Base-by-base conservation (phyloP, 1,140 invertebrate genomes). In the Bombus confusus region DNA sequence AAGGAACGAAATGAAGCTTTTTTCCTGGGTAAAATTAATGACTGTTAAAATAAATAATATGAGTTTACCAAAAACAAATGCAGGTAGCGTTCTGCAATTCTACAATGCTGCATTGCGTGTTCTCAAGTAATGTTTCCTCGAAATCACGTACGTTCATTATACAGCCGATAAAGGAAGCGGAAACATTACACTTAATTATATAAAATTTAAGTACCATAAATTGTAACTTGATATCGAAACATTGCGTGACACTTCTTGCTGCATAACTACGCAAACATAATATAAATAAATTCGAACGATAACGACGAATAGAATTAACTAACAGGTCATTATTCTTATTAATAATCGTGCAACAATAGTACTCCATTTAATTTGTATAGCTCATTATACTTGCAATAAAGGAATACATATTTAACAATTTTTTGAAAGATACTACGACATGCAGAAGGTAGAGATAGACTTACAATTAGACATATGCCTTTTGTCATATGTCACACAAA, bases 191-290 rank as follows among this genome's bases (percentile, higher is more conserved):
- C 59, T 52, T 83, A 83, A 76, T 83, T 76, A 52, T 13, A 52
- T 64, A 41, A 64, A 64, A 47, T 47, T 76, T 39, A 83, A 83
- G 25, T 41, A 37, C 9, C 57, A 66, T 82, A 74, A 62, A 76
- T 37, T 76, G 13, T 8, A 25, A n/a, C 15, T 43, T 47, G 43
- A 52, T 47, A 83, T 22, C 41, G 34, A 41, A 64, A 12, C 10
- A 4, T 66, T 22, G 34, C 72, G 41, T 47, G 57, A 59, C 2
- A 15, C 9, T 52, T 25, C 3, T 2, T 22, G 1, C 9, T 74
- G 1, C 4, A 22, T 22, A 73, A 43, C 15, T 18, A 18, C 13
- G 28, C 3, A 25, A 28, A 39, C 25, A 62, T 15, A 52, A 52
- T 52, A 52, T n/a, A 39, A 77, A 59, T 77, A 77, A 28, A n/a